phyloP scores from a whole-genome alignment of 37 sponge, comb jelly and placozoan species.

The Oscarella lobularis region DNA sequence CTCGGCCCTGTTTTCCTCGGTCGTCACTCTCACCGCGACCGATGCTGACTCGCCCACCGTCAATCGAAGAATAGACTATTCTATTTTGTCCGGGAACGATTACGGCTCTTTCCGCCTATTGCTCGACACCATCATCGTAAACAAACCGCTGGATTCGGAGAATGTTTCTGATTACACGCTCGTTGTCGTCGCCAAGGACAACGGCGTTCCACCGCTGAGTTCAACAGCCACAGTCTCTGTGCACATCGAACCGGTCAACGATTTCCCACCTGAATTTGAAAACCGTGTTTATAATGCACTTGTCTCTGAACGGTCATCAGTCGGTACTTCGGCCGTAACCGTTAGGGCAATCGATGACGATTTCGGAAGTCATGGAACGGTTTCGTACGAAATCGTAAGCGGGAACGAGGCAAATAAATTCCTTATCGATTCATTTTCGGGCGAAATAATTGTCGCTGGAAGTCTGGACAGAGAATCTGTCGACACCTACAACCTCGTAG shows the following conservation, averaged over 20 bases:
- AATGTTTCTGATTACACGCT: slow-evolving; percentile 6
- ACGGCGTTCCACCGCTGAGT: slow-evolving; percentile 4
- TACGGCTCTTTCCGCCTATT: not conserved
- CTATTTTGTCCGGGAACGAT: not conserved
- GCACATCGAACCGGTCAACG: slow-evolving; percentile 40
- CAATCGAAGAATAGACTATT: not conserved
- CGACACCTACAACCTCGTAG: not conserved
- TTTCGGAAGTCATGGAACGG: not conserved
- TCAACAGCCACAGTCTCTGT: slow-evolving; percentile 13
- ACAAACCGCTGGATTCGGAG: slow-evolving; percentile 25
- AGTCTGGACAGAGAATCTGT: slow-evolving; percentile 17
- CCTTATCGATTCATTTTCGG: slow-evolving; percentile 15
- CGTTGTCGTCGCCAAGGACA: slow-evolving; percentile 23
- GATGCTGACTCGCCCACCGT: not conserved
- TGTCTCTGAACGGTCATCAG: not conserved
- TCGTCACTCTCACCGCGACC: slow-evolving; percentile 10
- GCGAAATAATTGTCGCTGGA: slow-evolving; percentile 13
- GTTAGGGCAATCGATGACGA: not conserved
- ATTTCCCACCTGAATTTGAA: slow-evolving; percentile 29
- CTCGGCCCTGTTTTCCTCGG: slow-evolving; percentile 5
- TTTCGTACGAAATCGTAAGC: not conserved
- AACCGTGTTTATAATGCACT: not conserved
- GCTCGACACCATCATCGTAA: not conserved
- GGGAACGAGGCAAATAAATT: not conserved
- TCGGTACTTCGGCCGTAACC: not conserved